A percentile compares a stretch with the other conserved stretches of the same genome.
phyloP scores from a whole-genome alignment of 2,113 vertebrate species.

The Penelope pileata region DNA sequence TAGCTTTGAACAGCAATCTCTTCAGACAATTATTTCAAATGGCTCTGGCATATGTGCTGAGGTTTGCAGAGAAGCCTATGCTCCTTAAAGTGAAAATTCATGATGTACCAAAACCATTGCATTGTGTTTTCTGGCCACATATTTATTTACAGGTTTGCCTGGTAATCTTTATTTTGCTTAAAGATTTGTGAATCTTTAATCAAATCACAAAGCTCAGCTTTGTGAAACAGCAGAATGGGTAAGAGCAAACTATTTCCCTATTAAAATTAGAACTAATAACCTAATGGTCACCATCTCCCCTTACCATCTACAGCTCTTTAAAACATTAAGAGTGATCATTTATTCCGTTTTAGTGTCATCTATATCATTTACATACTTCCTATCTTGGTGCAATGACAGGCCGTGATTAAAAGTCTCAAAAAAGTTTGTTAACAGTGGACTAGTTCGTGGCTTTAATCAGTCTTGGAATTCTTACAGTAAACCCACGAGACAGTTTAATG shows the following conservation, averaged over 20 bases:
- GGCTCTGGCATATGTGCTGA: not conserved
- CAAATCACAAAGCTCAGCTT: no score
- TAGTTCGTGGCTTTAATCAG: not conserved
- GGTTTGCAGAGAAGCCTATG: not conserved
- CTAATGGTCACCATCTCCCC: not conserved
- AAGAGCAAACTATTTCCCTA: not conserved
- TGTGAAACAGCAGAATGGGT: not conserved
- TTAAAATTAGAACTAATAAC: not conserved
- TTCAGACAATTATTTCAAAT: not conserved
- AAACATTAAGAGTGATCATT: not conserved
- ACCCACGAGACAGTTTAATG: not conserved
- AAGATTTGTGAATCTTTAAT: no score
- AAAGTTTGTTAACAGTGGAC: not conserved
- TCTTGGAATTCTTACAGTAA: not conserved
- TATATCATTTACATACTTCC: not conserved
- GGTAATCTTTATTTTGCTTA: not conserved
- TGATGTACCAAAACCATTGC: not conserved
- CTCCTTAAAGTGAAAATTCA: not conserved
- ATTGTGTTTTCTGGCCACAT: not conserved
- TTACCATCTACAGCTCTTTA: not conserved
- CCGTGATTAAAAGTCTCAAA: not conserved
- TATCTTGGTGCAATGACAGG: not conserved
- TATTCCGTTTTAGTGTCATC: not conserved
- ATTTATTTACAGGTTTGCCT: not conserved
- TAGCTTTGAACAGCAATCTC: not conserved